A percentile compares a stretch with the other conserved stretches of the same genome.
Evolutionary conservation across 2,888 invertebrate species (phyloP).

Genomic region (Pyrrhia umbra): DNA sequence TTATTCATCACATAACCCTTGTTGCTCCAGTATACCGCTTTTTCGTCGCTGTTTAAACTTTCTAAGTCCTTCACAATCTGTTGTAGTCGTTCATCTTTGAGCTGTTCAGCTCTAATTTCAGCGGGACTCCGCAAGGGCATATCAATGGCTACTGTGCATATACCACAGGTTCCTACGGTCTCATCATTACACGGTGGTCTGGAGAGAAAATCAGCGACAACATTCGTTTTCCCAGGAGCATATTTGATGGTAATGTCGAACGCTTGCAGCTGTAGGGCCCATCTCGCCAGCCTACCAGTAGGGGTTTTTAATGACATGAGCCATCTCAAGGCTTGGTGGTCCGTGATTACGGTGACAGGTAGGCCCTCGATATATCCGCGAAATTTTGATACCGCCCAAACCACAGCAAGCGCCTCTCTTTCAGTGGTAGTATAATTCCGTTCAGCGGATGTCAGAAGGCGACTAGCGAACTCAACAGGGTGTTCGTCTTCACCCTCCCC

Average conservation of each 20-base stretch:
- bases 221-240: conserved; percentile 34
- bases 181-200: conserved; percentile 37
- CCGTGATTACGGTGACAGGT: conserved; percentile 12
- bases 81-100: conserved; percentile 22
- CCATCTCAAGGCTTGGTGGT: too few species aligned
- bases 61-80: conserved; percentile 32
- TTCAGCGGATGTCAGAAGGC: conserved; percentile 63
- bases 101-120: conserved; percentile 26
- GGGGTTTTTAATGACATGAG: too few species aligned
- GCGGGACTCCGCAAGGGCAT: conserved; percentile 3
- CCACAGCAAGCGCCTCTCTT: conserved; percentile 46
- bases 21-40: conserved; percentile 26
- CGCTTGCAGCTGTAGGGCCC: background rate
- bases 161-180: background rate
- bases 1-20: conserved; percentile 30
- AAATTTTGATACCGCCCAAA: conserved; percentile 50
- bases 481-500: conserved; percentile 30
- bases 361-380: conserved; percentile 58
- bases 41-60: conserved; percentile 1
- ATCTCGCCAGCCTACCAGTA: too few species aligned
- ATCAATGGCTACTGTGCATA: conserved; percentile 11
- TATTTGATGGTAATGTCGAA: conserved; percentile 15
- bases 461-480: conserved; percentile 58
- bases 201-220: conserved; percentile 46
- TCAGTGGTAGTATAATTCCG: conserved; percentile 66